A percentile compares a stretch with the other conserved stretches of the same genome.
Conservation (phyloP, 2,797 vertebrate genomes). For the Parauchenoglanis punctatus region DNA sequence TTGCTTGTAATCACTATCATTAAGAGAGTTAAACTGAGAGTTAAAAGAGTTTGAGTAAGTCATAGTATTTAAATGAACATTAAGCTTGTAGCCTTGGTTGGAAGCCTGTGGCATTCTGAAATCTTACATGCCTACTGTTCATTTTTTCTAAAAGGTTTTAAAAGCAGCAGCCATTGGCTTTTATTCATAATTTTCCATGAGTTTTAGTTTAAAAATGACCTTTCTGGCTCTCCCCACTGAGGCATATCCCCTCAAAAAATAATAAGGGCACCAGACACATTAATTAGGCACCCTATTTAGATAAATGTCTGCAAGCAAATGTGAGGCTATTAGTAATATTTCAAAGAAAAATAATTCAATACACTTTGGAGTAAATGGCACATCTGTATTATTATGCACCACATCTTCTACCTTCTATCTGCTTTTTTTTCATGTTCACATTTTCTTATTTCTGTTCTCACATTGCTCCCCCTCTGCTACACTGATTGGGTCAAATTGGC, state of each 20-base stretch:
- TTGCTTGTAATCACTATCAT: background rate
- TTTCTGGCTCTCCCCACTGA: conserved; percentile 73
- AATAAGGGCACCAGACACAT: conserved; percentile 89
- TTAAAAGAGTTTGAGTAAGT: conserved; percentile 1
- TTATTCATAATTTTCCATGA: conserved; percentile 60
- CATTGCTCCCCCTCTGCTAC: conserved; percentile 43
- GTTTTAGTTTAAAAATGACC: conserved; percentile 75
- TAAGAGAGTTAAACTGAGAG: background rate
- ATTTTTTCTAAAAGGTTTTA: conserved; percentile 44
- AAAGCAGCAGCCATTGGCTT: background rate
- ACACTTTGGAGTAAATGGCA: conserved; percentile 58
- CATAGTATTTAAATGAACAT: background rate
- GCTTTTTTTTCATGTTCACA: conserved; percentile 14
- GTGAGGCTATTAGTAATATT: conserved; percentile 86
- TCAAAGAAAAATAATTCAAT: conserved; percentile 77
- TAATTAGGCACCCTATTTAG: conserved; percentile 93
- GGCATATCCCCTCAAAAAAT: conserved; percentile 79
- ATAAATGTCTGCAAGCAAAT: conserved; percentile 82
- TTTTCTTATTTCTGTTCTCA: conserved; percentile 50
- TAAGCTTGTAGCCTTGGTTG: background rate
- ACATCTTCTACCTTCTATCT: conserved; percentile 8
- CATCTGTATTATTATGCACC: conserved; percentile 52
- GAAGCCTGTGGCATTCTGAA: conserved; percentile 29
- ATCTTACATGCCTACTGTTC: conserved; percentile 5
- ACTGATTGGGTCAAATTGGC: conserved; percentile 59